A percentile compares a stretch with the other conserved stretches of the same genome.
These are phyloP conservation scores for Poeciliopsis presidionis DNA, from an alignment of 2,797 vertebrate species.

Conservation along the genomic window DNA sequence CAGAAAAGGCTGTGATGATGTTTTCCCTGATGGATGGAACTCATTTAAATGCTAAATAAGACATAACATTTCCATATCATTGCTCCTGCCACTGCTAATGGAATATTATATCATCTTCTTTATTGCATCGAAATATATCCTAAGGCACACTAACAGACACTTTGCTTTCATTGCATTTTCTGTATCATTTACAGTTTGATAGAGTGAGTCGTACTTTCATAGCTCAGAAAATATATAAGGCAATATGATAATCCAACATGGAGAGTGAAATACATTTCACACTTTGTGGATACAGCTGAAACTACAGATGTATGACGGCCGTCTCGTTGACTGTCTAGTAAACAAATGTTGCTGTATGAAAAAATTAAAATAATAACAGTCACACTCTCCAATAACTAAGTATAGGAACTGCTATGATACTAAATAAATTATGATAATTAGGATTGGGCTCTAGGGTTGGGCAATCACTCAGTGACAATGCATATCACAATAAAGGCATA, in stretches of 20 bases:
- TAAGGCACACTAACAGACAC: neutral
- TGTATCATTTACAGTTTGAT: slow-evolving; percentile 12
- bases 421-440: too few relatives aligned
- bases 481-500: too few relatives aligned
- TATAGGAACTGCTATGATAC: too few relatives aligned
- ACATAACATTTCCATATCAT: neutral
- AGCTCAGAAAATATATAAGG: slow-evolving; percentile 21
- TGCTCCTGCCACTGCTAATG: neutral
- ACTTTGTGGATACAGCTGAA: slow-evolving; percentile 29
- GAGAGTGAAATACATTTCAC: slow-evolving; percentile 45
- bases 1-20: neutral
- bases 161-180: slow-evolving; percentile 14
- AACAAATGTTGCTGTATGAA: neutral
- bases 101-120: neutral
- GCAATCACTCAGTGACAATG: too few relatives aligned
- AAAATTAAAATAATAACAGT: neutral
- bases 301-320: neutral
- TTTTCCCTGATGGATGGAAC: neutral
- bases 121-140: neutral
- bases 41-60: neutral
- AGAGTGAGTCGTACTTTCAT: slow-evolving; percentile 8
- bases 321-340: neutral
- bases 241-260: neutral
- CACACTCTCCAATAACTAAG: neutral
- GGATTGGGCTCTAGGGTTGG: too few relatives aligned